Evolutionary conservation across 2,888 invertebrate genomes (phyloP).

Genomic region (Furcula furcula): DNA sequence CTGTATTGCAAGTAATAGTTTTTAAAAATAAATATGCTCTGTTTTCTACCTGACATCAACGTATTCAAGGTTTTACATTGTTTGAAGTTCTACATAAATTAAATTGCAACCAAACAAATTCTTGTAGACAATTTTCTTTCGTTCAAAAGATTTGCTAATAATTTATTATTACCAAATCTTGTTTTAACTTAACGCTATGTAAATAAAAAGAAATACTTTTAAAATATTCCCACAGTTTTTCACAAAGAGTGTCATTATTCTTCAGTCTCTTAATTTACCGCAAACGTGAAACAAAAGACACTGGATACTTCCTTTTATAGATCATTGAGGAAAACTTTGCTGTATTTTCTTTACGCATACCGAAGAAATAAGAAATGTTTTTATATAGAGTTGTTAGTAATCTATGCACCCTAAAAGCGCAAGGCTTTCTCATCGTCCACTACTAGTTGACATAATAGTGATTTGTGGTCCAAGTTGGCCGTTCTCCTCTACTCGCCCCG

Average conservation of each 20-base stretch:
- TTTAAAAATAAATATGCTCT: no score
- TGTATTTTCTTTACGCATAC: constrained; percentile 6
- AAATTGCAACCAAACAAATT: no score
- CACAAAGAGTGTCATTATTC: constrained; percentile 8
- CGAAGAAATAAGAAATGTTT: constrained; percentile 9
- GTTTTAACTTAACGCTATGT: no score
- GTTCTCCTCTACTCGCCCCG: constrained; percentile 34
- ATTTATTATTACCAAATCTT: no score
- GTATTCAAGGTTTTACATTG: no score
- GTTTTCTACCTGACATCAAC: no score
- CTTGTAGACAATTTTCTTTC: no score
- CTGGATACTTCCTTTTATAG: constrained; percentile 6
- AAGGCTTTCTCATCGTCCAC: constrained; percentile 43
- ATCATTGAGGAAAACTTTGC: constrained; percentile 16
- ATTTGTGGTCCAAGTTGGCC: constrained; percentile 59
- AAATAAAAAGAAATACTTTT: no score
- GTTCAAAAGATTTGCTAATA: no score
- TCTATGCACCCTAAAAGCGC: constrained; percentile 34
- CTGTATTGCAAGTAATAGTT: no score
- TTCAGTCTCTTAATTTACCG: constrained; percentile 13
- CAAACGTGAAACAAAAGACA: constrained; percentile 9
- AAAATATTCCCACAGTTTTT: no score
- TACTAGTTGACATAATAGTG: constrained; percentile 66
- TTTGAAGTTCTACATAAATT: no score
- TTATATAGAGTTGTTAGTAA: constrained; percentile 22